Conservation (phyloP, 2,797 vertebrate species). For the Xerus rutilus region DNA sequence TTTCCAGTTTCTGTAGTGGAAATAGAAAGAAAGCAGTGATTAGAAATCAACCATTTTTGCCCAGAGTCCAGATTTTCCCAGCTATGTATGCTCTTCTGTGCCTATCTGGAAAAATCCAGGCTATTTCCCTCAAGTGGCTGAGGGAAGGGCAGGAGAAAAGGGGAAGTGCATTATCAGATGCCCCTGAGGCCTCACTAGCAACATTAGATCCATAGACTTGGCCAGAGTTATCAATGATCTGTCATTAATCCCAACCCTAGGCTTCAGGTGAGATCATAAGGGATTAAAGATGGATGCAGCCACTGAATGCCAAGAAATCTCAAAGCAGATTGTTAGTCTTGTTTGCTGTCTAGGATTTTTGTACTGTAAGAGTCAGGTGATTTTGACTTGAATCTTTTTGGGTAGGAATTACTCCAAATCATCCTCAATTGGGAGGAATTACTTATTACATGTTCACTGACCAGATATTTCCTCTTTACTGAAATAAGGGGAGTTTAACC, state of each 20-base stretch:
- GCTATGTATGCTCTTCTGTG: not conserved
- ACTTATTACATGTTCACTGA: not conserved
- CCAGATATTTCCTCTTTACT: not conserved
- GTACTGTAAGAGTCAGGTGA: not conserved
- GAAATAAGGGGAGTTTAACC: not conserved
- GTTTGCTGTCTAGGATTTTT: slow-evolving; percentile 60
- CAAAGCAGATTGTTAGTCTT: not conserved
- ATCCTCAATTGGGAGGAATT: not conserved
- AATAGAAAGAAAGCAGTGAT: not conserved
- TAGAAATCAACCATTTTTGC: not conserved
- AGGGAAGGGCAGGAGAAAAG: not conserved
- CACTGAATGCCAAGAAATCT: slow-evolving; percentile 57
- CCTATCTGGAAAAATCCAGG: not conserved
- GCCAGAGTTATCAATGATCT: slow-evolving; percentile 41
- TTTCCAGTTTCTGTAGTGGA: not conserved
- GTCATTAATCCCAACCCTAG: slow-evolving; percentile 50
- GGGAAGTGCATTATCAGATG: not conserved
- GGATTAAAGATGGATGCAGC: slow-evolving; percentile 31
- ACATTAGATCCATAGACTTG: not conserved
- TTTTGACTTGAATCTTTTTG: not conserved
- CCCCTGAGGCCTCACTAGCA: not conserved
- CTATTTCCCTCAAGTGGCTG: not conserved
- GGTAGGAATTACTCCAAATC: not conserved
- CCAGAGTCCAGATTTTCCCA: not conserved
- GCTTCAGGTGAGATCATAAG: slow-evolving; percentile 59